Evolutionary conservation across 1,140 invertebrate genomes (phyloP).

Genomic region (Tachypleus tridentatus): DNA sequence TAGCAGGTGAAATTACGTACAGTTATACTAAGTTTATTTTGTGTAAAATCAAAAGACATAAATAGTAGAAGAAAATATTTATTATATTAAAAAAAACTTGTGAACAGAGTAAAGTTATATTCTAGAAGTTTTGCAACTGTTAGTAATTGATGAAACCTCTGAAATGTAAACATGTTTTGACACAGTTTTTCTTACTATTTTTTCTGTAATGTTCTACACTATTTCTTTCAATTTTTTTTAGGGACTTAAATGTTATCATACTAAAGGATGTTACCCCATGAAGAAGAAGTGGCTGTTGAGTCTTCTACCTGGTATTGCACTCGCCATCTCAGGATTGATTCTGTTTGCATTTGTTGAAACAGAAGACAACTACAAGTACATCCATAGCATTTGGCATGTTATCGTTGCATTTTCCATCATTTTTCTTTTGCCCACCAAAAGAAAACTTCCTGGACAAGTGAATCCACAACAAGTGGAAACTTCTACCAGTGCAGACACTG

Average conservation of each 20-base stretch:
- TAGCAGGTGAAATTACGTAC: too few species aligned
- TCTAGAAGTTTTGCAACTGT: too few species aligned
- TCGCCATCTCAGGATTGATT: constrained; percentile 28
- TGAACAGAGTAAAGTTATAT: too few species aligned
- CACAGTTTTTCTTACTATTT: too few species aligned
- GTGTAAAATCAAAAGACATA: too few species aligned
- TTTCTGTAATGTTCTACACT: background rate
- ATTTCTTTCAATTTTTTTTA: constrained; percentile 1
- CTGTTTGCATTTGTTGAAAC: constrained; percentile 32
- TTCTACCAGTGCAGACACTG: background rate
- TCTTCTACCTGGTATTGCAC: constrained; percentile 29
- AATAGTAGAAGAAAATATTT: too few species aligned
- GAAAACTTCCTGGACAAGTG: constrained; percentile 1
- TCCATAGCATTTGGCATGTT: constrained; percentile 34
- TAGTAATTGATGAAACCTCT: too few species aligned
- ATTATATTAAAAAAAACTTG: too few species aligned
- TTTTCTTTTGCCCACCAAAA: constrained; percentile 15
- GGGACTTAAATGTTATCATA: constrained; percentile 6
- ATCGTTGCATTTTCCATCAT: constrained; percentile 9
- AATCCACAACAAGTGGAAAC: background rate
- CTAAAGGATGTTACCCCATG: constrained; percentile 18
- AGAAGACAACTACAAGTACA: constrained; percentile 31
- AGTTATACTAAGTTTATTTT: too few species aligned
- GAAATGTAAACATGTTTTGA: too few species aligned
- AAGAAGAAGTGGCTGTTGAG: constrained; percentile 24